A percentile compares a stretch with the other conserved stretches of the same genome.
Conservation (phyloP, 2,113 vertebrate genomes). For the Corythornis cristatus region DNA sequence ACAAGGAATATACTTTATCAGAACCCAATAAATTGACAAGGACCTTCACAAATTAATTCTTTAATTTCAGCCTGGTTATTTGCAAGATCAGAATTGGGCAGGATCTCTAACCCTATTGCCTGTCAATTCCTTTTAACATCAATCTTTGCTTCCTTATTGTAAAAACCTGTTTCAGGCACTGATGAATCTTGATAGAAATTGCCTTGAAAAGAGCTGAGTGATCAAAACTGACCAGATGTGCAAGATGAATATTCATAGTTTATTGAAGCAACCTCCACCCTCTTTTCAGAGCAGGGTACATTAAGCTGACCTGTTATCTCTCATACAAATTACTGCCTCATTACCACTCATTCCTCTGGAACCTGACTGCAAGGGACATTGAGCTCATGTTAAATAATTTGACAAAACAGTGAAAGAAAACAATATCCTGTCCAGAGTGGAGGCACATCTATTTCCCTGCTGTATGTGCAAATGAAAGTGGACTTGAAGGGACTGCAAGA, state of each 20-base stretch:
- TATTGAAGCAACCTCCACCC: neutral
- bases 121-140: constrained; percentile 71
- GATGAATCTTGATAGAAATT: constrained; percentile 35
- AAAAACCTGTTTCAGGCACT: constrained; percentile 42
- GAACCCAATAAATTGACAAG: constrained; percentile 39
- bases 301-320: constrained; percentile 29
- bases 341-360: neutral
- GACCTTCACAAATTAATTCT: constrained; percentile 56
- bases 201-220: constrained; percentile 43
- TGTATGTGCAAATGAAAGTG: neutral
- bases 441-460: neutral
- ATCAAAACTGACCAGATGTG: constrained; percentile 62
- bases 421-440: neutral
- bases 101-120: constrained; percentile 67
- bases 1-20: neutral
- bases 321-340: constrained; percentile 9
- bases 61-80: constrained; percentile 68
- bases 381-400: neutral
- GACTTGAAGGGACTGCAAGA: neutral
- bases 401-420: neutral
- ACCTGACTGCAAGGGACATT: neutral
- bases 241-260: constrained; percentile 62
- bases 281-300: neutral
- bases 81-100: constrained; percentile 43
- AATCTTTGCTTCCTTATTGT: constrained; percentile 33